These are phyloP conservation scores for Agrilus biguttatus DNA, from an alignment of 2,888 invertebrate species.

Conservation along the genomic window DNA sequence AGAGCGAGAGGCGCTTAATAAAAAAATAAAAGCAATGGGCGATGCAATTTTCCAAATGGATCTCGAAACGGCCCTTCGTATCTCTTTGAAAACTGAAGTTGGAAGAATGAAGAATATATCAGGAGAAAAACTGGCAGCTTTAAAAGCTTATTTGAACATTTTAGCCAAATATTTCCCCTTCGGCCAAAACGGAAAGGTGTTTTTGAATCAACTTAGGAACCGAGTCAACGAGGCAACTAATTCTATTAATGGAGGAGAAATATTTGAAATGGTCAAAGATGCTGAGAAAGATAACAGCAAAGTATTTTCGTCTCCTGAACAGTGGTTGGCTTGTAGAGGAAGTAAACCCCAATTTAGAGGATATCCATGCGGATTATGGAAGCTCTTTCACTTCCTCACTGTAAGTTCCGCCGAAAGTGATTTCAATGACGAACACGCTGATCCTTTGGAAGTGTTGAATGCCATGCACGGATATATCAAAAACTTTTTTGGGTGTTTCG, in stretches of 20 bases:
- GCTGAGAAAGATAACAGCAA: conserved; percentile 39
- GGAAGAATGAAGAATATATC: conserved; percentile 51
- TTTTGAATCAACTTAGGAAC: conserved; percentile 45
- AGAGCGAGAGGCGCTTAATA: conserved; percentile 20
- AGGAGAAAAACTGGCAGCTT: conserved; percentile 55
- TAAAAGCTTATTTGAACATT: conserved; percentile 58
- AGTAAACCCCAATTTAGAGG: conserved; percentile 63
- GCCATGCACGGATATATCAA: conserved; percentile 81
- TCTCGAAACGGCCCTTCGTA: conserved; percentile 73
- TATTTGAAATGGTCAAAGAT: conserved; percentile 38
- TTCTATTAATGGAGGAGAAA: conserved; percentile 42
- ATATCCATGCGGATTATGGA: conserved; percentile 93
- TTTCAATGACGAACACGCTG: conserved; percentile 23
- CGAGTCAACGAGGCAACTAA: conserved; percentile 36
- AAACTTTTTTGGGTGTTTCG: conserved; percentile 85
- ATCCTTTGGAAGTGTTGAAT: conserved; percentile 56
- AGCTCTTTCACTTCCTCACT: conserved; percentile 81
- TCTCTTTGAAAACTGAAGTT: conserved; percentile 73
- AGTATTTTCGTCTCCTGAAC: conserved; percentile 37
- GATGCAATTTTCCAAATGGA: conserved; percentile 73
- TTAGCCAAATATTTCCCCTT: conserved; percentile 70
- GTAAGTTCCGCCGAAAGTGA: conserved; percentile 49
- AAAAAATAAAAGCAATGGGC: conserved; percentile 27
- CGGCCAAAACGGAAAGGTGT: conserved; percentile 46
- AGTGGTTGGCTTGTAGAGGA: conserved; percentile 74